Base-by-base conservation (phyloP, 2,113 vertebrate species). In the Gambusia affinis region DNA sequence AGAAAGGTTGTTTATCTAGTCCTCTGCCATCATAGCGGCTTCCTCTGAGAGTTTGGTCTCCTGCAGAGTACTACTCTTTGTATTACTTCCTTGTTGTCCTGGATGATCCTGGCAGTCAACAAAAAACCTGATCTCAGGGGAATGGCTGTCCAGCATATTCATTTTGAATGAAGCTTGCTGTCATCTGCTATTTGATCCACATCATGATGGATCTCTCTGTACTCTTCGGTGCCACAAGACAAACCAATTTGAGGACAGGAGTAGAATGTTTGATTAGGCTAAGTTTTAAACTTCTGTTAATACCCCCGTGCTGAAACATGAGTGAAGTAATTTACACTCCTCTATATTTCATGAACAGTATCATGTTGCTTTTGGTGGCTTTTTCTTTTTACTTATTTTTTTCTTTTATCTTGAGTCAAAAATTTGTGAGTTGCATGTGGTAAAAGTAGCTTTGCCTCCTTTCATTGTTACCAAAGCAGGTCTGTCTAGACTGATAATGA, bases 311-410 rank as follows among this genome's bases (percentile, higher is more conserved):
- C 44, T 51, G 89, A 78, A 88, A 89, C 31, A 12, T 42, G 79
- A 89, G 70, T 2, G 28, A 22, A 3, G 81, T 83, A 78, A 85
- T 79, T 86, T 67, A 84, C 81, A 79, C 90, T 42, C 60, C 60
- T 94, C 74, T 88, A 91, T 93, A 84, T 91, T 93, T 91, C n/a
- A 94, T 92, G 86, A 91, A 44, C 15, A 54, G 88, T 64, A 35
- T 92, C 84, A 12, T 4, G 72, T 93, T 87, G 76, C 85, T 29
- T 30, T 69, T 77, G 14, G 72, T 72, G 75, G 63, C 37, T 47
- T 6, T 27, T 67, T 65, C 37, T 47, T 6, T 19, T 44, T 5
- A 14, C 4, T 14, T 14, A 15, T 47, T 47, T 17, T 0, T 4
- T 15, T 17, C 57, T 24, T 24, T 1, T 64, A 39, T 82, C n/a